phyloP scores from a whole-genome alignment of 2,888 invertebrate species.

The Chesias legatella region DNA sequence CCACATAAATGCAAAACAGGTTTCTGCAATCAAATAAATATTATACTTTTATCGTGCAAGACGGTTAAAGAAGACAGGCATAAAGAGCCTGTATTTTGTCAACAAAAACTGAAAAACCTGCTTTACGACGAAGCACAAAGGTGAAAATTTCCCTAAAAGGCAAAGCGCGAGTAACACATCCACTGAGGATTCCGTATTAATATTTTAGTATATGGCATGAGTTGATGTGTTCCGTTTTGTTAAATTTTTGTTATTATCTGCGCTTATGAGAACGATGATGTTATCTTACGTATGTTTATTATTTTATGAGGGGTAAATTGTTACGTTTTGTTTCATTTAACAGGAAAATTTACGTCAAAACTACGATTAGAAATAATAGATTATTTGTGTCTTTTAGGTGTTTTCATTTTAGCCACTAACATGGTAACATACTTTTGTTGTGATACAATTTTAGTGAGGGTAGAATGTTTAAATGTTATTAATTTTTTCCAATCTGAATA shows the following conservation, averaged over 20 bases:
- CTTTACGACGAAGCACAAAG: conserved; percentile 37
- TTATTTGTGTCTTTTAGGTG: too few species aligned
- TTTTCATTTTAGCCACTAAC: too few species aligned
- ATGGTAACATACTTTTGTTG: too few species aligned
- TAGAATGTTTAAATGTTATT: too few species aligned
- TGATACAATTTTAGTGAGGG: too few species aligned
- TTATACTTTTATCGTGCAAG: conserved; percentile 7
- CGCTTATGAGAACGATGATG: conserved; percentile 27
- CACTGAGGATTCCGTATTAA: conserved; percentile 37
- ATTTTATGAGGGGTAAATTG: conserved; percentile 14
- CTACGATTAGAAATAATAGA: too few species aligned
- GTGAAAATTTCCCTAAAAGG: conserved; percentile 36
- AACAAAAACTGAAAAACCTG: conserved; percentile 37
- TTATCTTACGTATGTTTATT: conserved; percentile 23
- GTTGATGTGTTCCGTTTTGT: conserved; percentile 31
- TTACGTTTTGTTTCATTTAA: too few species aligned
- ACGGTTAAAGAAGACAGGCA: conserved; percentile 10
- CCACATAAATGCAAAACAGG: too few species aligned
- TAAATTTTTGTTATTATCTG: conserved; percentile 28
- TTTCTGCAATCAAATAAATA: neutral
- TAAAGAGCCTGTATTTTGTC: conserved; percentile 39
- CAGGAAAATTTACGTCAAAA: too few species aligned
- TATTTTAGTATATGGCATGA: conserved; percentile 38
- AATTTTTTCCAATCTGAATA: too few species aligned
- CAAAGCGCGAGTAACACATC: conserved; percentile 17